Percentiles rank a stretch among this genome's conserved stretches.
Evolutionary conservation across 2,888 invertebrate species (phyloP).

Genomic region (Drosophila mimica): DNA sequence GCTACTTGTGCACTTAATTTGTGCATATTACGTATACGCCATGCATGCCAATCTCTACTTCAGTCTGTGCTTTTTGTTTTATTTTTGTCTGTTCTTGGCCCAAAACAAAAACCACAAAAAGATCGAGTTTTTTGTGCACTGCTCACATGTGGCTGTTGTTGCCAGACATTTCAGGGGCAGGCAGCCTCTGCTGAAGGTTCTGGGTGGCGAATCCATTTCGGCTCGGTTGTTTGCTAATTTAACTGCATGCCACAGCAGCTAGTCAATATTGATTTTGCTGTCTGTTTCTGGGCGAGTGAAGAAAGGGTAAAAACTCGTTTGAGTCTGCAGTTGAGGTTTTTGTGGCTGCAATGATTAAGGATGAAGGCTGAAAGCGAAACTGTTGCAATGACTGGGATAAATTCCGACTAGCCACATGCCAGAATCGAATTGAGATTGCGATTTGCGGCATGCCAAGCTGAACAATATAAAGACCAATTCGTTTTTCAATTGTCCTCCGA

Average conservation of each 20-base stretch:
- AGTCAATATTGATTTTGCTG: conserved; percentile 71
- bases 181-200: conserved; percentile 27
- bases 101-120: conserved; percentile 35
- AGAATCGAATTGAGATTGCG: conserved; percentile 55
- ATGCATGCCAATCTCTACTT: conserved; percentile 40
- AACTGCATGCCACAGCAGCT: conserved; percentile 48
- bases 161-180: conserved; percentile 40
- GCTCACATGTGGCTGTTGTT: conserved; percentile 31
- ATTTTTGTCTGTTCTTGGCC: conserved; percentile 16
- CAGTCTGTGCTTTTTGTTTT: not conserved
- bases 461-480: conserved; percentile 72
- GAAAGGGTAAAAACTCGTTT: conserved; percentile 32
- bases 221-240: conserved; percentile 63
- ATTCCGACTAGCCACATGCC: conserved; percentile 22
- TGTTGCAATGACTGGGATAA: conserved; percentile 40
- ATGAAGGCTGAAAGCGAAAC: not conserved
- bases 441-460: conserved; percentile 50
- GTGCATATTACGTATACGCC: conserved; percentile 64
- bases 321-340: conserved; percentile 7
- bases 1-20: conserved; percentile 43
- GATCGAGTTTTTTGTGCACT: conserved; percentile 25
- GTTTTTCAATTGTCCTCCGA: conserved; percentile 60
- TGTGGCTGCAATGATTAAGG: conserved; percentile 30
- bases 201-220: conserved; percentile 42
- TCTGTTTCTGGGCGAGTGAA: conserved; percentile 13